phyloP scores from a whole-genome alignment of 2,113 vertebrate genomes.

The Serinus canaria region DNA sequence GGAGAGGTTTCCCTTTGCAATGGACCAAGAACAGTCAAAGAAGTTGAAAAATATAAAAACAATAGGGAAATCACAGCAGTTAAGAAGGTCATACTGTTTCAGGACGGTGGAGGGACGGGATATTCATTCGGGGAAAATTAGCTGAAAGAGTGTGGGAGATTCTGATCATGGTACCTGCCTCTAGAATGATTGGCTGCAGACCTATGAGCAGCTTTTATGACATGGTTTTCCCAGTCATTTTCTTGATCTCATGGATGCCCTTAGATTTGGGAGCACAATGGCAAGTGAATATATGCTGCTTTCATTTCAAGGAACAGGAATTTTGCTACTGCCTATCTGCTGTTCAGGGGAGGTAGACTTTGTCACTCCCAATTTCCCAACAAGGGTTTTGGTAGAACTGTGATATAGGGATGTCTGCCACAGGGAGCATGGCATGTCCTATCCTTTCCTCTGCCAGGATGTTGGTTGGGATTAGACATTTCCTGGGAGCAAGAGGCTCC shows the following conservation, averaged over 20 bases:
- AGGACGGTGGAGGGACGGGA: not conserved
- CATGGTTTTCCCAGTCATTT: not conserved
- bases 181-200: not conserved
- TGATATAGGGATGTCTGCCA: not conserved
- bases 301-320: not conserved
- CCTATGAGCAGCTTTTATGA: not conserved
- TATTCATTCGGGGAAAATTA: not conserved
- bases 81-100: not conserved
- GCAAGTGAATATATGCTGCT: not conserved
- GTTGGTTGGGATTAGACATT: not conserved
- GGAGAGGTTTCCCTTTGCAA: not conserved
- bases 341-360: not conserved
- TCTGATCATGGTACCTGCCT: not conserved
- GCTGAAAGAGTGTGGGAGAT: not conserved
- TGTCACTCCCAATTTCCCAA: not conserved
- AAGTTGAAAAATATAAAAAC: not conserved
- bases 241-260: not conserved
- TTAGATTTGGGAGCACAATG: not conserved
- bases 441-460: not conserved
- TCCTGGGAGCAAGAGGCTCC: not conserved
- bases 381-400: not conserved
- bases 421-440: not conserved
- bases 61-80: not conserved
- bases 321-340: not conserved
- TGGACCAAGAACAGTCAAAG: not conserved